Evolutionary conservation across 2,888 invertebrate species (phyloP).

Genomic region (Hydraecia micacea): DNA sequence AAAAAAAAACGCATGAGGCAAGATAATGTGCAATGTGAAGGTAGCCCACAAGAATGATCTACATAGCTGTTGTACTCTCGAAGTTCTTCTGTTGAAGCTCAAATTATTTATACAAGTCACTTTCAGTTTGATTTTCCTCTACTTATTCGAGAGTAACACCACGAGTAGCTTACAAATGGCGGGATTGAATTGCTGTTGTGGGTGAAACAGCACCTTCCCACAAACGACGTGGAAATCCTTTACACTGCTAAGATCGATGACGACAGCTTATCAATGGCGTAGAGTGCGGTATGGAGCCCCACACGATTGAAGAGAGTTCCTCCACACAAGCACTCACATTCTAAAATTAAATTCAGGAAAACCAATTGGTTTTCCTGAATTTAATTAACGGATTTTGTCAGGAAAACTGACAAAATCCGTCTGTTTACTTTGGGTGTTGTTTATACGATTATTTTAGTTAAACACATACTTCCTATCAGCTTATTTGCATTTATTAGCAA

Average conservation of each 20-base stretch:
- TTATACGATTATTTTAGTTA: slow-evolving; percentile 32
- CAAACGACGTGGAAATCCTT: slow-evolving; percentile 13
- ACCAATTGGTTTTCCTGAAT: no score
- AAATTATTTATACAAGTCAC: neutral
- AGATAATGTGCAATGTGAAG: neutral
- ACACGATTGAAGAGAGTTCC: slow-evolving; percentile 10
- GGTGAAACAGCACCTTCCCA: neutral
- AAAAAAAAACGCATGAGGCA: neutral
- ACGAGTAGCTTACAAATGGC: neutral
- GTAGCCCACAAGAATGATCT: neutral
- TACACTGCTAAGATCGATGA: slow-evolving; percentile 32
- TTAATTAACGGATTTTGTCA: no score
- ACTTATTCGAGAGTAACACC: neutral
- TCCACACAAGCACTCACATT: slow-evolving; percentile 6
- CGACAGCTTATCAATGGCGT: slow-evolving; percentile 22
- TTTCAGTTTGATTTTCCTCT: slow-evolving; percentile 1
- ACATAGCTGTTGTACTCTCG: neutral
- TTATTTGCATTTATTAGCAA: slow-evolving; percentile 37
- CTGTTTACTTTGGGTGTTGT: slow-evolving; percentile 37
- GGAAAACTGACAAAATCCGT: slow-evolving; percentile 19
- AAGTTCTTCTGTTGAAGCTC: neutral
- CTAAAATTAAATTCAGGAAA: slow-evolving; percentile 25
- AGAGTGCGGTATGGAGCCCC: slow-evolving; percentile 5
- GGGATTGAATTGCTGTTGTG: neutral
- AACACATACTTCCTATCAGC: slow-evolving; percentile 17